These are phyloP conservation scores for Gonatopus flavifemur DNA, from an alignment of 1,140 invertebrate genomes.

Conservation along the genomic window DNA sequence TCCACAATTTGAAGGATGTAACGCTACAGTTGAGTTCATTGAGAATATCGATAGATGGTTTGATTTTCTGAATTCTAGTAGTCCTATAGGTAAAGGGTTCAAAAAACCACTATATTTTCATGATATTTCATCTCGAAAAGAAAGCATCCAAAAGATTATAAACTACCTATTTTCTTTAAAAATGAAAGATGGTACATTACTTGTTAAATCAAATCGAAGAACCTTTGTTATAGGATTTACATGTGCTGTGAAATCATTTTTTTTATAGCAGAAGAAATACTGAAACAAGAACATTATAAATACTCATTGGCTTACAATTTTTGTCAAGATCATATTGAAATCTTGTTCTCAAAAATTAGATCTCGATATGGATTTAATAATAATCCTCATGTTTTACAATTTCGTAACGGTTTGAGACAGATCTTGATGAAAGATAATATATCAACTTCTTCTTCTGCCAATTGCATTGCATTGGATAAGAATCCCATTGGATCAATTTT, in stretches of 20 bases:
- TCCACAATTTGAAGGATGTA: too few relatives aligned
- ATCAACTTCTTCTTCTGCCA: too few relatives aligned
- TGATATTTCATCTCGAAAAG: too few relatives aligned
- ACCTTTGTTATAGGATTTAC: conserved; percentile 1
- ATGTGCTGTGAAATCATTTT: conserved; percentile 2
- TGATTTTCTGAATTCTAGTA: conserved; percentile 7
- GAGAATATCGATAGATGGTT: too few relatives aligned
- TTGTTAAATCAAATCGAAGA: background rate
- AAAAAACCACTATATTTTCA: too few relatives aligned
- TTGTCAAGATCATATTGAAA: conserved; percentile 13
- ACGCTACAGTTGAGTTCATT: too few relatives aligned
- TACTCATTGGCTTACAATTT: conserved; percentile 14
- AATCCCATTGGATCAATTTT: too few relatives aligned
- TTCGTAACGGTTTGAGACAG: conserved; percentile 10
- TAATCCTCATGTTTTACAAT: conserved; percentile 18
- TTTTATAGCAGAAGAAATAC: background rate
- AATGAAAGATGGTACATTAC: too few relatives aligned
- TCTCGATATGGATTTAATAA: conserved; percentile 6
- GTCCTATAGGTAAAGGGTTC: conserved; percentile 6
- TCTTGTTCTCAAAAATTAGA: conserved; percentile 15
- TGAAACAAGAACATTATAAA: conserved; percentile 1
- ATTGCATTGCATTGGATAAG: too few relatives aligned
- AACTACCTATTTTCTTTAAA: too few relatives aligned
- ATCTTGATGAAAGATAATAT: conserved; percentile 12
- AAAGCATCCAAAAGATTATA: too few relatives aligned